Evolutionary conservation across 2,888 invertebrate genomes (phyloP).

Genomic region (Scaptomyza parva): DNA sequence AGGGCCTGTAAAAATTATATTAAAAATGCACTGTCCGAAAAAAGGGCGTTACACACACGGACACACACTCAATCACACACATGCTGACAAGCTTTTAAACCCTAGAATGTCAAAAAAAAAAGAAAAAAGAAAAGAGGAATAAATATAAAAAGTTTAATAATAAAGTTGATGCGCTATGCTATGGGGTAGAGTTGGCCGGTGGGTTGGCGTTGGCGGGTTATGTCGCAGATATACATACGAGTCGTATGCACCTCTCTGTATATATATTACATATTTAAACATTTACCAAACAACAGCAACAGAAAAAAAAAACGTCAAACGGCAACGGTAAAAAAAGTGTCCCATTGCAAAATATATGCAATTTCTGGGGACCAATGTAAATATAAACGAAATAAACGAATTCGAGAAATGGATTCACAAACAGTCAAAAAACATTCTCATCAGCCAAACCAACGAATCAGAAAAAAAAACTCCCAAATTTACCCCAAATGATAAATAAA

Average conservation of each 20-base stretch:
- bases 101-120: constrained; percentile 34
- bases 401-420: constrained; percentile 60
- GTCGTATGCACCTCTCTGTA: constrained; percentile 42
- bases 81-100: constrained; percentile 53
- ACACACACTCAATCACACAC: constrained; percentile 41
- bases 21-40: constrained; percentile 84
- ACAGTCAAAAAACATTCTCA: constrained; percentile 50
- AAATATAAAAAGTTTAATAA: constrained; percentile 71
- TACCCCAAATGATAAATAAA: constrained; percentile 73
- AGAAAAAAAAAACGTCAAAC: constrained; percentile 37
- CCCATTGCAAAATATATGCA: constrained; percentile 72
- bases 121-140: constrained; percentile 15
- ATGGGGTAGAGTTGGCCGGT: constrained; percentile 47
- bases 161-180: constrained; percentile 73
- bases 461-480: constrained; percentile 23
- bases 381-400: constrained; percentile 71
- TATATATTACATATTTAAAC: constrained; percentile 71
- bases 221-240: constrained; percentile 58
- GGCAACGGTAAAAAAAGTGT: constrained; percentile 46
- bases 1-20: constrained; percentile 74
- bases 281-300: constrained; percentile 46
- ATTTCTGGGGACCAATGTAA: constrained; percentile 49
- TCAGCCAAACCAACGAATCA: constrained; percentile 21
- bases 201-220: constrained; percentile 12
- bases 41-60: constrained; percentile 78